phyloP scores from a whole-genome alignment of 2,888 invertebrate species.

The Chalcosyrphus nemorum region DNA sequence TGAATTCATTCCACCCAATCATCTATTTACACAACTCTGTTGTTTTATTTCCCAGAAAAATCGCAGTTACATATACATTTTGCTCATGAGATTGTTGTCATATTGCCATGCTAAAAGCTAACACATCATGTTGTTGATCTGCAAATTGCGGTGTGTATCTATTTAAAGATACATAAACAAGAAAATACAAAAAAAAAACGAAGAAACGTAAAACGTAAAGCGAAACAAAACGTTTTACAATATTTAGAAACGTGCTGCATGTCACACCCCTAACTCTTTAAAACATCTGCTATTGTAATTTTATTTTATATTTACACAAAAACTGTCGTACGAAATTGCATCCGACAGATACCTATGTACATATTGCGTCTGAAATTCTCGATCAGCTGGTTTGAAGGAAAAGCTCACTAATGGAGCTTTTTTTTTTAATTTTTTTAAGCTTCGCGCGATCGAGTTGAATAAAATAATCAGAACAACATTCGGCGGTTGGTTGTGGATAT shows the following conservation, averaged over 20 bases:
- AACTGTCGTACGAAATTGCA: slow-evolving; percentile 41
- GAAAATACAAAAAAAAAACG: neutral
- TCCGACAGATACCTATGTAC: slow-evolving; percentile 37
- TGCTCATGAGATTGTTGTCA: neutral
- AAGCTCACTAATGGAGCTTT: slow-evolving; percentile 46
- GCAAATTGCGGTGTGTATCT: slow-evolving; percentile 30
- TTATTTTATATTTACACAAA: slow-evolving; percentile 46
- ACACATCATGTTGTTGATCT: slow-evolving; percentile 23
- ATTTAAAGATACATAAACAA: slow-evolving; percentile 28
- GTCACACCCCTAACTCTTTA: slow-evolving; percentile 65
- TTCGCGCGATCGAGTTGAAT: slow-evolving; percentile 13
- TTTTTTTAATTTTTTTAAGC: slow-evolving; percentile 21
- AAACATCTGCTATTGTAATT: slow-evolving; percentile 54
- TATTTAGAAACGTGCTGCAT: slow-evolving; percentile 60
- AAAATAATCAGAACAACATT: slow-evolving; percentile 62
- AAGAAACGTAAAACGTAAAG: neutral
- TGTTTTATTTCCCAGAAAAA: neutral
- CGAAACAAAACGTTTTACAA: slow-evolving; percentile 37
- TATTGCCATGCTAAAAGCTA: neutral
- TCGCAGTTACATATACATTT: neutral
- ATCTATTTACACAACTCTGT: too few species aligned
- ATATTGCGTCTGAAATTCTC: slow-evolving; percentile 16
- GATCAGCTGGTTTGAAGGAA: slow-evolving; percentile 55
- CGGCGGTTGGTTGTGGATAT: slow-evolving; percentile 14
- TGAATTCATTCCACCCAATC: too few species aligned